phyloP scores from a whole-genome alignment of 2,888 invertebrate genomes.

The Meloe dianella region DNA sequence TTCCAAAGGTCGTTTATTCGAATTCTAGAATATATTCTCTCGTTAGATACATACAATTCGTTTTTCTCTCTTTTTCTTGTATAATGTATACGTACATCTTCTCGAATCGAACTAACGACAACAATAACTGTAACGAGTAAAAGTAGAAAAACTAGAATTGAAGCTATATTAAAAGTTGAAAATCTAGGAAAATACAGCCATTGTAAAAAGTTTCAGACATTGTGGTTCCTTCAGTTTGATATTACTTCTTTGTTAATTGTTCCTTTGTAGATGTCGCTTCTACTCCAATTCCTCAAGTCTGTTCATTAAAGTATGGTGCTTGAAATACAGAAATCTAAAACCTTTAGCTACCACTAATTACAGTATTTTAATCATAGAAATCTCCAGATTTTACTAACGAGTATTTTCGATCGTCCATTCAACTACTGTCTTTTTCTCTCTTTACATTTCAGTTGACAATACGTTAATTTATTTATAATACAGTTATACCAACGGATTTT shows the following conservation, averaged over 20 bases:
- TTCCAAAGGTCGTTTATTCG: conserved; percentile 27
- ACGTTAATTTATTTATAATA: no score
- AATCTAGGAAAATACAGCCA: conserved; percentile 46
- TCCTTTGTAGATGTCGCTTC: conserved; percentile 55
- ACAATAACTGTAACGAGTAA: neutral
- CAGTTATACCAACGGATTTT: neutral
- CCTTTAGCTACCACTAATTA: conserved; percentile 53
- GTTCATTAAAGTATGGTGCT: conserved; percentile 54
- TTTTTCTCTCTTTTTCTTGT: neutral
- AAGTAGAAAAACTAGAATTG: neutral
- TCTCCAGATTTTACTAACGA: conserved; percentile 15
- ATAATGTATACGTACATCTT: neutral
- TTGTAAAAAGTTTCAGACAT: conserved; percentile 49
- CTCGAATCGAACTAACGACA: neutral
- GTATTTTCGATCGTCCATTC: neutral
- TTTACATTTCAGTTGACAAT: neutral
- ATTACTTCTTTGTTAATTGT: conserved; percentile 59
- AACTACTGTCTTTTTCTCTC: neutral
- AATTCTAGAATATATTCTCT: conserved; percentile 21
- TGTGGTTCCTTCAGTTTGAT: conserved; percentile 54
- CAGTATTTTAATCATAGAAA: conserved; percentile 49
- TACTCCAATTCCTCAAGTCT: conserved; percentile 52
- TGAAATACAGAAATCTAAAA: conserved; percentile 46
- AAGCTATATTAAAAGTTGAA: conserved; percentile 44
- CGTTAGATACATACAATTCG: neutral